Percentiles rank a stretch among this genome's conserved stretches.
Evolutionary conservation across 2,797 vertebrate genomes (phyloP).

Genomic region (Melanotaenia trifasciata): DNA sequence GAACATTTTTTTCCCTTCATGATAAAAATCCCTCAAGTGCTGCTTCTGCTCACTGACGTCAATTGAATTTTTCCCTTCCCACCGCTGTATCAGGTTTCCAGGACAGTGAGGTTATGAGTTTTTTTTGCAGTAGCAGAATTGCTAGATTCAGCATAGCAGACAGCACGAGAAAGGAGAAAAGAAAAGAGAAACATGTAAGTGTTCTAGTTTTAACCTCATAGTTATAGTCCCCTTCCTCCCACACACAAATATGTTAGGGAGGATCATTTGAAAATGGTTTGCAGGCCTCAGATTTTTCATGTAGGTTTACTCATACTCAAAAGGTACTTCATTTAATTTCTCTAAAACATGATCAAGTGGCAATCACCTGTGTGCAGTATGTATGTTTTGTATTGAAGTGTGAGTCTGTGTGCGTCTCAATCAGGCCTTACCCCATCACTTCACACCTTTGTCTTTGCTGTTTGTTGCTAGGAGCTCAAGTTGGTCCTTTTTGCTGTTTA

Average conservation of each 20-base stretch:
- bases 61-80: conserved; percentile 36
- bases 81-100: conserved; percentile 58
- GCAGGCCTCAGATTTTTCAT: conserved; percentile 41
- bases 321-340: conserved; percentile 77
- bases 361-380: conserved; percentile 49
- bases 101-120: conserved; percentile 54
- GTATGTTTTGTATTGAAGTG: conserved; percentile 49
- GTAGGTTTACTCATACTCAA: conserved; percentile 71
- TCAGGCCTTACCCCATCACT: conserved; percentile 75
- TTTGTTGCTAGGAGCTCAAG: conserved; percentile 91
- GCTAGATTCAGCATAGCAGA: conserved; percentile 45
- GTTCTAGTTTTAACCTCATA: conserved; percentile 23
- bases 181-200: conserved; percentile 24
- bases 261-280: conserved; percentile 55
- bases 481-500: conserved; percentile 98
- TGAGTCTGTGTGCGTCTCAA: conserved; percentile 42
- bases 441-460: conserved; percentile 81
- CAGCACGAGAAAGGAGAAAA: background rate
- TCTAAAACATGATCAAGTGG: conserved; percentile 62
- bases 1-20: conserved; percentile 60
- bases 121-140: conserved; percentile 40
- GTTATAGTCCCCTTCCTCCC: background rate
- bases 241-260: background rate
- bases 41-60: conserved; percentile 74
- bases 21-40: conserved; percentile 59